These are phyloP conservation scores for Leucania comma DNA, from an alignment of 2,888 invertebrate genomes.

Conservation along the genomic window DNA sequence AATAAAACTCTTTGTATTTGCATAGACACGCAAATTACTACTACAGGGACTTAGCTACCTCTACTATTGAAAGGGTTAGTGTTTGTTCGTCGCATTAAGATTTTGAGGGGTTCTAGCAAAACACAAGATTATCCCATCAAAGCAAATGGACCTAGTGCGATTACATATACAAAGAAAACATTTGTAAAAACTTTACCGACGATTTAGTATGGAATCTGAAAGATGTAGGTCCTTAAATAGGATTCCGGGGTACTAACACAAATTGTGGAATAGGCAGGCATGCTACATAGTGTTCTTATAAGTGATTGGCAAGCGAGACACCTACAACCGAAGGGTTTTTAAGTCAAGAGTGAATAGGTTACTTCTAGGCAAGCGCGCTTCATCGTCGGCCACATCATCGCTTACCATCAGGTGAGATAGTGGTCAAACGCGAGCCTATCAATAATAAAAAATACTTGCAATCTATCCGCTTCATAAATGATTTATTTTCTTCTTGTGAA, in stretches of 20 bases:
- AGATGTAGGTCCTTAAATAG: neutral
- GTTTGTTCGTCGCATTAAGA: constrained; percentile 26
- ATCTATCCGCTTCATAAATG: no score
- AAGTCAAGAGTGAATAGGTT: no score
- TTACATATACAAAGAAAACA: constrained; percentile 46
- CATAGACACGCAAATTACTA: neutral
- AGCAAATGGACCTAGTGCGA: constrained; percentile 32
- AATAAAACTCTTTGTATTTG: neutral
- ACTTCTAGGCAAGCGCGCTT: no score
- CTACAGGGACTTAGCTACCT: neutral
- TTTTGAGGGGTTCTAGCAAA: constrained; percentile 20
- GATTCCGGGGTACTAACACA: neutral
- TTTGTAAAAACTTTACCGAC: constrained; percentile 11
- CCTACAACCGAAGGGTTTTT: no score
- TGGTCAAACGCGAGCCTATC: no score
- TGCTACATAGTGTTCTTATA: no score
- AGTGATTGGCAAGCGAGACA: no score
- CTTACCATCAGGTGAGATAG: no score
- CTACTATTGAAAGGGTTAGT: constrained; percentile 36
- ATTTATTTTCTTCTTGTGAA: no score
- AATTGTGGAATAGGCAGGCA: neutral
- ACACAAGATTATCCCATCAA: constrained; percentile 45
- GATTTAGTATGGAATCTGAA: constrained; percentile 14
- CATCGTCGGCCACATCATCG: no score
- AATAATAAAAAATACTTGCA: no score